phyloP scores from a whole-genome alignment of 2,113 vertebrate species.

The Gallinago media region DNA sequence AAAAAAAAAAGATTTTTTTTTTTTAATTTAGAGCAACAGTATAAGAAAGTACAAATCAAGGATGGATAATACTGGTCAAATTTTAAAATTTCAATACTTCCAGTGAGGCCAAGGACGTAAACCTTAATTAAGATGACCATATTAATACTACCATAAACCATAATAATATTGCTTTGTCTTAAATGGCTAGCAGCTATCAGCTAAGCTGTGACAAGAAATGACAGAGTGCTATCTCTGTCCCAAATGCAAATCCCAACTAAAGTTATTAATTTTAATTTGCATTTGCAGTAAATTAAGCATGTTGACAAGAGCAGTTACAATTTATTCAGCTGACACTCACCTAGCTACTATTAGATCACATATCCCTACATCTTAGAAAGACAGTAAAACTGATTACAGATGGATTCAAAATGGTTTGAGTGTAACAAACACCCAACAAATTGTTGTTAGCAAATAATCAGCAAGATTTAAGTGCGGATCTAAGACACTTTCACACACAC shows the following conservation, averaged over 20 bases:
- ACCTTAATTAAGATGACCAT: background rate
- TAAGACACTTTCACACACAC: background rate
- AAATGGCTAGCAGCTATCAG: background rate
- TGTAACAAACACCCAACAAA: background rate
- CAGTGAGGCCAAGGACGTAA: background rate
- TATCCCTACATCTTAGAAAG: background rate
- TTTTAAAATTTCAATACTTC: background rate
- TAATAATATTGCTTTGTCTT: background rate
- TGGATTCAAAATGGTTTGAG: background rate
- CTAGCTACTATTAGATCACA: background rate
- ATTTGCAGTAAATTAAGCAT: background rate
- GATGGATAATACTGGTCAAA: background rate
- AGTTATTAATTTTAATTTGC: background rate
- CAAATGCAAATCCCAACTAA: background rate
- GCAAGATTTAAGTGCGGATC: background rate
- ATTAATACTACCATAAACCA: background rate
- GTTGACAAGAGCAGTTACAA: background rate
- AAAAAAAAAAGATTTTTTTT: background rate
- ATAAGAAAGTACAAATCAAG: background rate
- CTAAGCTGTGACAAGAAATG: background rate
- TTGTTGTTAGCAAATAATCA: background rate
- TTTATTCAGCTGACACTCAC: background rate
- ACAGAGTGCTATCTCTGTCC: background rate
- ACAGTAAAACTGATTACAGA: background rate
- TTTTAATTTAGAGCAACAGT: background rate